Base-by-base conservation (phyloP, 2,797 vertebrate species). In the Philypnodon macrostomus region DNA sequence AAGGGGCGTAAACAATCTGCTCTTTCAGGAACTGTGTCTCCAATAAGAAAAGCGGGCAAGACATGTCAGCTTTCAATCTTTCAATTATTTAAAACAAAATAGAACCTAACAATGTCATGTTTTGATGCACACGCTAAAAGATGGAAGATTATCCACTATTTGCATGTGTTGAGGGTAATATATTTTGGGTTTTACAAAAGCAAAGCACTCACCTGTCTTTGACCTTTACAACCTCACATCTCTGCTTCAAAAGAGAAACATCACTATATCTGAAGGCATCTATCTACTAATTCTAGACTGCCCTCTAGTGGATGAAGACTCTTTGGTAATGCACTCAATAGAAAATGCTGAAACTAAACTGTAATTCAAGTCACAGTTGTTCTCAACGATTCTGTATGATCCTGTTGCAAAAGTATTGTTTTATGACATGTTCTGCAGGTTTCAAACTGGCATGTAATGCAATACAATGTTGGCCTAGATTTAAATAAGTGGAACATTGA, bases 241-340 rank as follows among this genome's bases (percentile, higher is more conserved):
- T 0, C 16, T 10, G 36, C 30, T 24, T 13, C 15, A 29, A 11
- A 36, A 7, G 35, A 51, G 8, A 42, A 34, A 58, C 30, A 5
- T 17, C 10, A 8, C n/a, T 5, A 15, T 5, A 16, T 14, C 21
- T 35, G 16, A 7, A 24, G 18, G 17, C 10, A 13, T 23, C 11
- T 13, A 1, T 39, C 38, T 2, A 38, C 12, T 9, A 51, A n/a
- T 16, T 21, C 42, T 14, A 70, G 14, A 59, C 52, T 67, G 77
- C 4, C 81, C 79, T 81, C 85, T 83, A 69, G 74, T 80, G 85
- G 81, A 58, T 6, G 14, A 45, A 34, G 7, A 11, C 19, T 21
- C 33, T 18, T 27, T 36, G 26, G 21, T 36, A 29, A 7, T 38
- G 4, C 32, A 49, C 10, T 21, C 15, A 30, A 30, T 8, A 8